Conservation (phyloP, 2,113 vertebrate species). For the Notothenia coriiceps region DNA sequence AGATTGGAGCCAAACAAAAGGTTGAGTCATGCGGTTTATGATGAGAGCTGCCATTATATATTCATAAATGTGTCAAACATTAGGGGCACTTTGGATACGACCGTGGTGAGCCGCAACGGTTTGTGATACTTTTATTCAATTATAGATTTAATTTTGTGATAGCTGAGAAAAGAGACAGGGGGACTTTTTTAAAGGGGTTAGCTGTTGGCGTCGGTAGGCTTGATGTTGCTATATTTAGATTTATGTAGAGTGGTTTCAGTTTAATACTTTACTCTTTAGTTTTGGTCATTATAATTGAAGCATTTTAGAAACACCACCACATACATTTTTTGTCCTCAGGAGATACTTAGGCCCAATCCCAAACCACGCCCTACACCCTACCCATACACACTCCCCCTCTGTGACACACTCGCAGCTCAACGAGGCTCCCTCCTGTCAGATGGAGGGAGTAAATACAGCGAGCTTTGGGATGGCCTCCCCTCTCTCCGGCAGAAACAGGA, state of each 20-base stretch:
- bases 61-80: conserved; percentile 46
- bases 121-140: conserved; percentile 6
- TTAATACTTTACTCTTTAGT: background rate
- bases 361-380: no score
- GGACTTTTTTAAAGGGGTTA: no score
- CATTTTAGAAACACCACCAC: no score
- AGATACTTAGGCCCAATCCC: no score
- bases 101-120: background rate
- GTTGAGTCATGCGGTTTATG: conserved; percentile 59
- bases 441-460: no score
- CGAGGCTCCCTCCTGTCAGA: no score
- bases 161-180: background rate
- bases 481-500: no score
- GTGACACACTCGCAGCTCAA: no score
- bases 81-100: conserved; percentile 16
- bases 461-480: no score
- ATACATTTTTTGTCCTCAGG: no score
- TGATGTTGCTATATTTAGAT: background rate
- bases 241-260: background rate
- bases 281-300: background rate
- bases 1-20: conserved; percentile 63
- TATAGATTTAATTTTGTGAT: background rate
- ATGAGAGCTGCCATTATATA: conserved; percentile 30
- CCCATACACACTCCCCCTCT: no score
- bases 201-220: background rate